Conservation (phyloP, 1,140 invertebrate species). For the Hormaphis cornu region DNA sequence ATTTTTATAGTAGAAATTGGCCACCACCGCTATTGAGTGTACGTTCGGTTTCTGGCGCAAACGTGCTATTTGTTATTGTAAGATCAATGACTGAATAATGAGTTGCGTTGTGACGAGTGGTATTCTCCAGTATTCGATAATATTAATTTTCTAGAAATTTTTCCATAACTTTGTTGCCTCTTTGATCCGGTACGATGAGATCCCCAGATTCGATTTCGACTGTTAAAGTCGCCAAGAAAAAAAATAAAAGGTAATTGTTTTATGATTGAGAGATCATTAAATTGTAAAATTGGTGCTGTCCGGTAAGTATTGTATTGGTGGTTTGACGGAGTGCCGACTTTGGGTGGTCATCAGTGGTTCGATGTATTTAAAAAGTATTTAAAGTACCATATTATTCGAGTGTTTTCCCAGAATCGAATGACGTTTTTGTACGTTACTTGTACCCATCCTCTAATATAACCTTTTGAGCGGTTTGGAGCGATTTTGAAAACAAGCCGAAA, state of each 20-base stretch:
- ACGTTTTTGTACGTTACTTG: too few relatives aligned
- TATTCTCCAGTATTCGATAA: not conserved
- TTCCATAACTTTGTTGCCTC: too few relatives aligned
- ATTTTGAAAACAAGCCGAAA: too few relatives aligned
- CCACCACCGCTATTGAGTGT: not conserved
- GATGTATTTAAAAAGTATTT: too few relatives aligned
- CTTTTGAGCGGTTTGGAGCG: too few relatives aligned
- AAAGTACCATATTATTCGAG: too few relatives aligned
- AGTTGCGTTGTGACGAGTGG: not conserved
- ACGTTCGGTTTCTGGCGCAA: not conserved
- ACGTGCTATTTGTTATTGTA: not conserved
- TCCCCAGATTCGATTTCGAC: not conserved
- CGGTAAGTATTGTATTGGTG: too few relatives aligned
- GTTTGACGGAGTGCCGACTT: too few relatives aligned
- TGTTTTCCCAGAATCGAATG: too few relatives aligned
- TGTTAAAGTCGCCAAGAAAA: not conserved
- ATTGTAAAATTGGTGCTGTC: not conserved
- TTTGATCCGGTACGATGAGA: not conserved
- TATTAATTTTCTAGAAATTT: not conserved
- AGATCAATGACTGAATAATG: not conserved
- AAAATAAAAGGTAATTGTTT: not conserved
- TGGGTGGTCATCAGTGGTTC: too few relatives aligned
- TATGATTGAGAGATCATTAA: not conserved
- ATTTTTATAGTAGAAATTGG: too few relatives aligned
- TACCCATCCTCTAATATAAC: too few relatives aligned